Evolutionary conservation across 2,797 vertebrate species (phyloP).

Genomic region (Pipistrellus pygmaeus): DNA sequence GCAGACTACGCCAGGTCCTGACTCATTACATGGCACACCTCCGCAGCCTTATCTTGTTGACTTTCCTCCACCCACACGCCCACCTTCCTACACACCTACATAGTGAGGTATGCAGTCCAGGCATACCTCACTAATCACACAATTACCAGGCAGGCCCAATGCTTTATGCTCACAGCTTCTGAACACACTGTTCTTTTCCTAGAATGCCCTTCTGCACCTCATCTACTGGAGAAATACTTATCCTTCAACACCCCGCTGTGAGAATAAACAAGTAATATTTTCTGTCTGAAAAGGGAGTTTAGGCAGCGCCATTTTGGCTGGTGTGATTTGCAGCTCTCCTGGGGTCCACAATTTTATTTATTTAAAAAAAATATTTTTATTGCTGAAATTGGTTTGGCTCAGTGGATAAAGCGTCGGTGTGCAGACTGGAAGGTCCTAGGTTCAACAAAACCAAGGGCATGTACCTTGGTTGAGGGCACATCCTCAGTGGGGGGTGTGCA

Average conservation of each 20-base stretch:
- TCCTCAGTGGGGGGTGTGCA: too few species aligned
- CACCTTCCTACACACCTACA: background rate
- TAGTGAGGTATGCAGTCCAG: background rate
- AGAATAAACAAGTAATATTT: too few species aligned
- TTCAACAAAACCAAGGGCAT: too few species aligned
- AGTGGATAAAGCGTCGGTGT: too few species aligned
- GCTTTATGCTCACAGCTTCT: background rate
- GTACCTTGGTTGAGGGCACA: too few species aligned
- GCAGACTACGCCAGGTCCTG: background rate
- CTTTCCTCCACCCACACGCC: background rate
- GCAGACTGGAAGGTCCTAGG: too few species aligned
- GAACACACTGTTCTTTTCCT: constrained; percentile 1
- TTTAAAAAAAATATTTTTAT: too few species aligned
- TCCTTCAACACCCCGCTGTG: background rate
- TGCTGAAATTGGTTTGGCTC: too few species aligned
- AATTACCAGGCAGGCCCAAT: background rate
- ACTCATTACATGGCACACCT: background rate
- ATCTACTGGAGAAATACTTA: background rate
- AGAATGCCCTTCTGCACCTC: background rate
- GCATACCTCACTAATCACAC: background rate
- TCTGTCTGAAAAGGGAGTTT: too few species aligned
- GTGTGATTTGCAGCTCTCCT: too few species aligned
- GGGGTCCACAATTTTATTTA: too few species aligned
- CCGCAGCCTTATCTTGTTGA: background rate
- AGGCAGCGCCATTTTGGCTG: too few species aligned